Percentiles rank a stretch among this genome's conserved stretches.
These are phyloP conservation scores for Knipowitschia caucasica DNA, from an alignment of 2,797 vertebrate genomes.

Conservation along the genomic window DNA sequence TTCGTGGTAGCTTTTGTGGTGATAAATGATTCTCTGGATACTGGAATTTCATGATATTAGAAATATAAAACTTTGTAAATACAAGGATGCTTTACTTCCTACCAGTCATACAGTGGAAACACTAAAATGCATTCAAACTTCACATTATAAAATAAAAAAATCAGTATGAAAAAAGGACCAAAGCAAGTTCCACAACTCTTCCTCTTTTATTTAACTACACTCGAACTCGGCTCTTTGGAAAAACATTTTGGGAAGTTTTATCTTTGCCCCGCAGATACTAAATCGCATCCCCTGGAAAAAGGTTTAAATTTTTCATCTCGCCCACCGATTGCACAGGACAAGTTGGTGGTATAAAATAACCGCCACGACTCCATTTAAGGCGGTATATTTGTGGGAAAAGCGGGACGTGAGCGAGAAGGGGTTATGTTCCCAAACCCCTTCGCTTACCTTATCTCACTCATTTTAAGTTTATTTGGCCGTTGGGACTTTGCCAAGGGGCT, in stretches of 20 bases:
- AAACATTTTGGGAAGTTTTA: conserved; percentile 8
- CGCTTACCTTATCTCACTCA: conserved; percentile 52
- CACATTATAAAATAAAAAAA: too few relatives aligned
- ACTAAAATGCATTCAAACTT: background rate
- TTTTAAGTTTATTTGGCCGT: conserved; percentile 71
- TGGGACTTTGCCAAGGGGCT: conserved; percentile 57
- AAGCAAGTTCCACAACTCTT: background rate
- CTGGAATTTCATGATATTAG: too few relatives aligned
- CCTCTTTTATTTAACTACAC: conserved; percentile 10
- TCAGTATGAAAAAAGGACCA: background rate
- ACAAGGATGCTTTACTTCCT: too few relatives aligned
- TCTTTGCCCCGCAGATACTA: conserved; percentile 30
- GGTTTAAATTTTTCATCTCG: background rate
- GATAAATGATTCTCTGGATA: too few relatives aligned
- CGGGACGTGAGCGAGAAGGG: conserved; percentile 24
- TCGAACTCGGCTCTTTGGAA: background rate
- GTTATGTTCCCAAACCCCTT: conserved; percentile 63
- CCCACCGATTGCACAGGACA: background rate
- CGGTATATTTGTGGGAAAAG: conserved; percentile 44
- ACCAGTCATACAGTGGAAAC: too few relatives aligned
- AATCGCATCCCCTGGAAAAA: too few relatives aligned
- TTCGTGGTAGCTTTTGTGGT: too few relatives aligned
- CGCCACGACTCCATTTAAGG: conserved; percentile 69
- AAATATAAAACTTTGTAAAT: too few relatives aligned
- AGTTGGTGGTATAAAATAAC: conserved; percentile 61